These are phyloP conservation scores for Macrophya annulata DNA, from an alignment of 2,888 invertebrate species.

Conservation along the genomic window DNA sequence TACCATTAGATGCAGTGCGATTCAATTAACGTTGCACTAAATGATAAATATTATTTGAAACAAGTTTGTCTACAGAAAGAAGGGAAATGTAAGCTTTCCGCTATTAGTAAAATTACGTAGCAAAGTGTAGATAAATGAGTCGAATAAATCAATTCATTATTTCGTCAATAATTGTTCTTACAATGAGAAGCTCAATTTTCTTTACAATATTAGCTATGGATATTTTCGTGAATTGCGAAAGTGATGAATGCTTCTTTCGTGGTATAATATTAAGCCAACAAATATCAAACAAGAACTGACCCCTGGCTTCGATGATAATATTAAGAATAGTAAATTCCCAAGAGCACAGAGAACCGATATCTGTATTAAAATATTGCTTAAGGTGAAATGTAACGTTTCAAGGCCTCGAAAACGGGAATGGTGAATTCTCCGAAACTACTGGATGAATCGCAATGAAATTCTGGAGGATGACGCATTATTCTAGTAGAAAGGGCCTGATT, in stretches of 20 bases:
- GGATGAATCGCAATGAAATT: no score
- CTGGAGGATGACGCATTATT: no score
- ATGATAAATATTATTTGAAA: slow-evolving; percentile 15
- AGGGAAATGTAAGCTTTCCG: neutral
- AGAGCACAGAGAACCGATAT: neutral
- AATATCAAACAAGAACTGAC: slow-evolving; percentile 5
- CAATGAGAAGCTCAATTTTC: neutral
- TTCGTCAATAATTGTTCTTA: neutral
- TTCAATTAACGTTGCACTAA: slow-evolving; percentile 34
- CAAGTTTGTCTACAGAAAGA: neutral
- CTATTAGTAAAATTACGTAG: neutral
- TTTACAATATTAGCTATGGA: neutral
- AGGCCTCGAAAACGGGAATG: no score
- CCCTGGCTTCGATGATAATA: neutral
- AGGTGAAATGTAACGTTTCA: no score
- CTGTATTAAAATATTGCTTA: neutral
- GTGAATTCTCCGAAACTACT: no score
- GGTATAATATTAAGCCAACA: neutral
- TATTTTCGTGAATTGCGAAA: neutral
- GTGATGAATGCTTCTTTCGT: neutral
- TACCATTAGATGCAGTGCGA: neutral
- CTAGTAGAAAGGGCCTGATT: no score
- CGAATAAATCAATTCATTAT: neutral
- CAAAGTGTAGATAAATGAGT: neutral
- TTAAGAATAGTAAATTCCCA: neutral